Evolutionary conservation across 2,113 vertebrate species (phyloP).

Genomic region (Paramormyrops kingsleyae): DNA sequence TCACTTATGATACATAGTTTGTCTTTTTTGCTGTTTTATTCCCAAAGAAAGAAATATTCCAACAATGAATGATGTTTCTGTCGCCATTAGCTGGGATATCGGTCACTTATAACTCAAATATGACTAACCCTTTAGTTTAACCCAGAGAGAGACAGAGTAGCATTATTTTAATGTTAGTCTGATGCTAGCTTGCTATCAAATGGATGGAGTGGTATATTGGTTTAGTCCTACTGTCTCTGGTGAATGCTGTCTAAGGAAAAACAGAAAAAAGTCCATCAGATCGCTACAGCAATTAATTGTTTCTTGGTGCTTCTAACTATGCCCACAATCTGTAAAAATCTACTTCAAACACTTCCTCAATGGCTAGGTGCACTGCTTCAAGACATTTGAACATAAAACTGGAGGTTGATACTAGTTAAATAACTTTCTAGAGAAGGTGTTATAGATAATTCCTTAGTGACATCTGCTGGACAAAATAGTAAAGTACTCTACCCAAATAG

Average conservation of each 20-base stretch:
- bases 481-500: background rate
- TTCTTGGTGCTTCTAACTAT: background rate
- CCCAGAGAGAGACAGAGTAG: background rate
- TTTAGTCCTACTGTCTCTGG: background rate
- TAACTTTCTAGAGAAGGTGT: background rate
- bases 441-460: background rate
- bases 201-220: background rate
- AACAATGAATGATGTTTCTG: background rate
- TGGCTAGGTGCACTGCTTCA: background rate
- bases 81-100: background rate
- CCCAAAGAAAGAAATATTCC: background rate
- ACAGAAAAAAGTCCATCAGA: background rate
- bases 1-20: background rate
- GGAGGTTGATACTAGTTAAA: background rate
- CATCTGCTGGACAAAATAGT: background rate
- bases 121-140: background rate
- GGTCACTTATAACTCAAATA: background rate
- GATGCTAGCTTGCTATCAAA: background rate
- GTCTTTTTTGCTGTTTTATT: background rate
- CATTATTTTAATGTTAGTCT: background rate
- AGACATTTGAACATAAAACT: background rate
- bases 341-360: background rate
- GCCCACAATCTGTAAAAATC: background rate
- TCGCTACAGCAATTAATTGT: background rate
- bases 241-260: background rate